Conservation (phyloP, 2,797 vertebrate genomes). For the Sparus aurata region DNA sequence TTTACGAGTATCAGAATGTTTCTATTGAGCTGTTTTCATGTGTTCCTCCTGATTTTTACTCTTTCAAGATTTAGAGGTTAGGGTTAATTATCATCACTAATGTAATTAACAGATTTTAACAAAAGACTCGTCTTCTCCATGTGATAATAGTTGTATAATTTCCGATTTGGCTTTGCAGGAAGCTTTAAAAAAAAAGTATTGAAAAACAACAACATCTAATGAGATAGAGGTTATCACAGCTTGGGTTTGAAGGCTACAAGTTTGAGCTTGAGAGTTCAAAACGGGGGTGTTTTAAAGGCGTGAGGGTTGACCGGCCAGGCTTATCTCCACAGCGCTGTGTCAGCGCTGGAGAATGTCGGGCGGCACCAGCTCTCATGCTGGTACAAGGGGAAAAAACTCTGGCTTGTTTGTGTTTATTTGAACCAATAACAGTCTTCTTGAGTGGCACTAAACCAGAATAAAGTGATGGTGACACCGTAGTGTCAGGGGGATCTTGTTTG, state of each 20-base stretch:
- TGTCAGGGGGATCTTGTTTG: too few species aligned
- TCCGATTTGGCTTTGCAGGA: neutral
- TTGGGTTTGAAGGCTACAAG: neutral
- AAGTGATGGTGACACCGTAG: too few species aligned
- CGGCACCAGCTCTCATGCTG: too few species aligned
- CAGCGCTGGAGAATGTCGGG: too few species aligned
- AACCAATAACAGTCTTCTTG: too few species aligned
- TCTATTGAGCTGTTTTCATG: neutral
- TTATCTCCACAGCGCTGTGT: too few species aligned
- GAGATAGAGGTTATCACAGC: neutral
- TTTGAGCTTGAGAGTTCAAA: too few species aligned
- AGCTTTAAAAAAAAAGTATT: neutral
- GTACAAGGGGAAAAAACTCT: too few species aligned
- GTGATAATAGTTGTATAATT: neutral
- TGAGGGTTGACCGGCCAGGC: neutral
- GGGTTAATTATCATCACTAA: too few species aligned
- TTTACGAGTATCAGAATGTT: neutral
- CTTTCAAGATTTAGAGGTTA: neutral
- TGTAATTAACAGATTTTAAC: neutral
- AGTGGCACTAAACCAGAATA: too few species aligned
- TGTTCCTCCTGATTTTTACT: neutral
- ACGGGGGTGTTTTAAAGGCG: neutral
- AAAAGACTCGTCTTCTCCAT: neutral
- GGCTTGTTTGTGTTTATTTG: too few species aligned
- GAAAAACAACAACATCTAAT: neutral